These are phyloP conservation scores for Drosophila suzukii DNA, from an alignment of 1,140 invertebrate genomes.

Conservation along the genomic window DNA sequence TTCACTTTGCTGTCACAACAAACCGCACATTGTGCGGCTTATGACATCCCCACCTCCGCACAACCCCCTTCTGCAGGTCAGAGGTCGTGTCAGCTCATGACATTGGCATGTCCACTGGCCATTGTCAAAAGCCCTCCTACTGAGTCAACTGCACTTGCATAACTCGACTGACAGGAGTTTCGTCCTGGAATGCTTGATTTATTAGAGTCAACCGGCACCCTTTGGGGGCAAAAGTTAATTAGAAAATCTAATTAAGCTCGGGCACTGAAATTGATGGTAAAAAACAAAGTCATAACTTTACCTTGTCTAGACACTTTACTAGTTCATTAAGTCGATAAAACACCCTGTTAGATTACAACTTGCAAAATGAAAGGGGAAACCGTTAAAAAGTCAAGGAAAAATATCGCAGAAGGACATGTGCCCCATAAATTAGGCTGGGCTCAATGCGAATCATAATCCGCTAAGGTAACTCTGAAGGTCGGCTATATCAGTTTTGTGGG, in stretches of 20 bases:
- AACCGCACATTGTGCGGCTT: constrained; percentile 15
- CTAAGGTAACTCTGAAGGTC: constrained; percentile 22
- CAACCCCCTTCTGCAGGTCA: neutral
- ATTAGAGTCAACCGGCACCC: constrained; percentile 8
- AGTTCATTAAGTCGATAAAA: constrained; percentile 2
- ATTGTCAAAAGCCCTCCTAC: constrained; percentile 20
- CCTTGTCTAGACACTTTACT: constrained; percentile 5
- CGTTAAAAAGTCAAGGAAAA: constrained; percentile 5
- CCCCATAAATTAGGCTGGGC: constrained; percentile 46
- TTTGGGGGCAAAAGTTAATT: constrained; percentile 14
- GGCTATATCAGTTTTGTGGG: constrained; percentile 28
- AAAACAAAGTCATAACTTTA: constrained; percentile 30
- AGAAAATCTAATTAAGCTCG: constrained; percentile 18
- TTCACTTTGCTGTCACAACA: constrained; percentile 21
- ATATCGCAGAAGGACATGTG: constrained; percentile 43
- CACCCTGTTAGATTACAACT: neutral
- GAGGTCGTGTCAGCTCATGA: constrained; percentile 15
- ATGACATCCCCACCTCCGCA: neutral
- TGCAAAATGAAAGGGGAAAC: neutral
- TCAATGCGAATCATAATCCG: constrained; percentile 48
- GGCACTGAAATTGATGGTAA: constrained; percentile 11
- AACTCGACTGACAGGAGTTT: constrained; percentile 6
- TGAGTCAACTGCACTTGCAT: constrained; percentile 44
- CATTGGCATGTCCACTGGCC: constrained; percentile 52
- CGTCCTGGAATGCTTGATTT: constrained; percentile 4